A percentile compares a stretch with the other conserved stretches of the same genome.
phyloP scores from a whole-genome alignment of 2,113 vertebrate genomes.

The Phodopus roborovskii region DNA sequence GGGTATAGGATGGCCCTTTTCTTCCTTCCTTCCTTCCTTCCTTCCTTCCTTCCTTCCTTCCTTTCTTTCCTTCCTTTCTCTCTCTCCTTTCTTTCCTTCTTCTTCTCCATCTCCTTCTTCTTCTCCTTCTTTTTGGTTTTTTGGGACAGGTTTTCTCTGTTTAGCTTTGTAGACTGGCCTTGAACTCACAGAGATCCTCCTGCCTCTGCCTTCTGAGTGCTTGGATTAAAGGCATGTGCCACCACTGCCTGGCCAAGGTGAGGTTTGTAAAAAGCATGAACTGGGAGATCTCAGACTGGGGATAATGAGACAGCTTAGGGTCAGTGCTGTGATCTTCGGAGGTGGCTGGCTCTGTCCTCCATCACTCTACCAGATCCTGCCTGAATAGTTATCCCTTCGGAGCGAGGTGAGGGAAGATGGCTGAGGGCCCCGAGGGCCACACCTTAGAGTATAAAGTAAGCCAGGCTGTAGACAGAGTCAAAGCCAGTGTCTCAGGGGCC shows the following conservation, averaged over 20 bases:
- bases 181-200: background rate
- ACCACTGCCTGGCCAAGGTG: background rate
- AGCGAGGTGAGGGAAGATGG: background rate
- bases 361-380: background rate
- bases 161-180: background rate
- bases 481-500: background rate
- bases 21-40: background rate
- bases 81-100: too few species aligned
- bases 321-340: background rate
- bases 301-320: background rate
- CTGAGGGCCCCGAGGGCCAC: background rate
- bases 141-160: background rate
- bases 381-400: background rate
- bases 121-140: background rate
- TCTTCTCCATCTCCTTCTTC: too few species aligned
- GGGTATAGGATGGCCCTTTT: background rate
- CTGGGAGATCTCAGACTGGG: background rate
- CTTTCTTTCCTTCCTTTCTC: too few species aligned
- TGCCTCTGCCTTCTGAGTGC: background rate
- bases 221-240: background rate
- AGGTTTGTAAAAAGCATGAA: background rate
- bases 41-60: too few species aligned
- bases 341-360: background rate
- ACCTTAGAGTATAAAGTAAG: background rate
- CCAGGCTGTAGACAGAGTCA: background rate